These are phyloP conservation scores for Caranx melampygus DNA, from an alignment of 2,113 vertebrate species.

Conservation along the genomic window DNA sequence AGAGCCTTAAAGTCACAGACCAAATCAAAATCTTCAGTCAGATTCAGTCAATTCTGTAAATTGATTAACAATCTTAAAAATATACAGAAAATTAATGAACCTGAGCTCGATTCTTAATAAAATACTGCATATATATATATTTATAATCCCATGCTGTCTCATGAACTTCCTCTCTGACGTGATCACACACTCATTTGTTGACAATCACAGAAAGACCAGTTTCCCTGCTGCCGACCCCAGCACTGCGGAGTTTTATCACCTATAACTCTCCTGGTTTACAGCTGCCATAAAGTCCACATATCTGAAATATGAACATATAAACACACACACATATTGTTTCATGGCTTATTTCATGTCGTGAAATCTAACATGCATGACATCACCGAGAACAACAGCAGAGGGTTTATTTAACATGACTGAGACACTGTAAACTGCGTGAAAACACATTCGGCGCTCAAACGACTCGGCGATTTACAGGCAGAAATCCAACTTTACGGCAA, in stretches of 20 bases:
- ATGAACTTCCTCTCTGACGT: background rate
- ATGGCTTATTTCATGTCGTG: background rate
- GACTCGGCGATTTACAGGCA: background rate
- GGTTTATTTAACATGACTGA: background rate
- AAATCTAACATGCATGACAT: background rate
- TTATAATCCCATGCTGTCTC: too few species aligned
- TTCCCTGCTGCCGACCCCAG: background rate
- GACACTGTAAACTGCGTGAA: background rate
- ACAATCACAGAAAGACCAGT: background rate
- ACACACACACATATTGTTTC: slow-evolving; percentile 18
- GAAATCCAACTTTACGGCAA: background rate
- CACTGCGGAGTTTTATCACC: background rate
- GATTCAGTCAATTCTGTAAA: too few species aligned
- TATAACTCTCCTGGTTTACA: slow-evolving; percentile 15
- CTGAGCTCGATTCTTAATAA: background rate
- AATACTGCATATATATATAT: background rate
- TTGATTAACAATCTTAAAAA: too few species aligned
- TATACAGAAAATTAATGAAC: too few species aligned
- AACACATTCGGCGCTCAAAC: background rate
- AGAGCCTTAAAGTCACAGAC: too few species aligned
- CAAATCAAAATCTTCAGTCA: too few species aligned
- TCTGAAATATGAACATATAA: slow-evolving; percentile 18
- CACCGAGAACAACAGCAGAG: slow-evolving; percentile 2
- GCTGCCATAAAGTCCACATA: background rate
- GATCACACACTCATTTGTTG: background rate